Conservation (phyloP, 2,888 invertebrate species). For the Drosophila anomalata region DNA sequence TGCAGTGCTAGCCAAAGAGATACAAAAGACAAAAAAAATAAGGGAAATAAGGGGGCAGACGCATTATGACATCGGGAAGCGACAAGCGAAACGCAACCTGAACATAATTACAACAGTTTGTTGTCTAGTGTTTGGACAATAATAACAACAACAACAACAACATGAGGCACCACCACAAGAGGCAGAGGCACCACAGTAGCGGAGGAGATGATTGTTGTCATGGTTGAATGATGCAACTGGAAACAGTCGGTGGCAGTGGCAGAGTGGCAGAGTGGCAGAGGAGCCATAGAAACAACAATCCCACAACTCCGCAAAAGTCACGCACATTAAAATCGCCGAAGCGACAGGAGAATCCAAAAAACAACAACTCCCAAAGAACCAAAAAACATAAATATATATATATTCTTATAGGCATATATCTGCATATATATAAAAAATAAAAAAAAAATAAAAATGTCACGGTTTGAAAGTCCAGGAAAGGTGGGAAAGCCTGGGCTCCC, state of each 20-base stretch:
- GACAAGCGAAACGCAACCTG: slow-evolving; percentile 76
- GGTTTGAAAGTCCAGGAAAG: not conserved
- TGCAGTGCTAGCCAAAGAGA: slow-evolving; percentile 54
- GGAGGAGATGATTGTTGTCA: slow-evolving; percentile 66
- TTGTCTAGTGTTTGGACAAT: slow-evolving; percentile 75
- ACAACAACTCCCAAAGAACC: slow-evolving; percentile 10
- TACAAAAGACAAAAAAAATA: slow-evolving; percentile 6
- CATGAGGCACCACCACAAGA: slow-evolving; percentile 15
- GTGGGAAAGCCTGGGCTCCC: slow-evolving; percentile 5
- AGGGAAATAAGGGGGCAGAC: slow-evolving; percentile 40
- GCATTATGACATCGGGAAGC: slow-evolving; percentile 77
- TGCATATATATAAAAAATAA: not conserved
- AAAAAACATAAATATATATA: slow-evolving; percentile 14
- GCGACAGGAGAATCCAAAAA: slow-evolving; percentile 28
- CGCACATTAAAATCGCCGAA: slow-evolving; percentile 66
- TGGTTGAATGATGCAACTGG: slow-evolving; percentile 77
- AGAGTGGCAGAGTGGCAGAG: slow-evolving; percentile 3
- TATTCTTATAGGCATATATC: not conserved
- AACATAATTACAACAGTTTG: slow-evolving; percentile 78
- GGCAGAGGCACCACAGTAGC: slow-evolving; percentile 27
- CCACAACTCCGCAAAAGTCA: slow-evolving; percentile 61
- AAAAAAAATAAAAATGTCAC: not conserved
- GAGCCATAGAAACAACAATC: slow-evolving; percentile 23
- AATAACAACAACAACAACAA: slow-evolving; percentile 40
- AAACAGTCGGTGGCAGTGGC: slow-evolving; percentile 15